phyloP scores from a whole-genome alignment of 2,888 invertebrate genomes.

The Dryobota labecula region DNA sequence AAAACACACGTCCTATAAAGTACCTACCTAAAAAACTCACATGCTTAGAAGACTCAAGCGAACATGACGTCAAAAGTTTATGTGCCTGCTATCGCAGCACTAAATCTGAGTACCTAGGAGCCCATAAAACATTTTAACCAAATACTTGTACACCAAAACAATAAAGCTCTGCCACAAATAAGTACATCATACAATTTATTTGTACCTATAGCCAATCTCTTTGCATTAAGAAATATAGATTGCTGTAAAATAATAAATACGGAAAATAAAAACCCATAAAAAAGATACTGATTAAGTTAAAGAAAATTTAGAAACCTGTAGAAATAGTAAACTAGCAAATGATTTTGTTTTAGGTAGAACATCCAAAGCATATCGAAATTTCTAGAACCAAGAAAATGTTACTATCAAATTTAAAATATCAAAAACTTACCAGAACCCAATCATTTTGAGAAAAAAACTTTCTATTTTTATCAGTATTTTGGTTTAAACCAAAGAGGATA shows the following conservation, averaged over 20 bases:
- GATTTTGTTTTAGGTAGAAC: neutral
- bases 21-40: constrained; percentile 2
- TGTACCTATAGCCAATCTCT: neutral
- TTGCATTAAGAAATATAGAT: neutral
- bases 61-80: constrained; percentile 40
- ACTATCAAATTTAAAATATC: neutral
- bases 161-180: constrained; percentile 42
- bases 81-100: constrained; percentile 38
- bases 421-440: constrained; percentile 15
- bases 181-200: constrained; percentile 20
- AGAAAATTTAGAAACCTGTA: neutral
- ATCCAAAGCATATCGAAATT: neutral
- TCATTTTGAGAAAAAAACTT: neutral
- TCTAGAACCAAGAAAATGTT: neutral
- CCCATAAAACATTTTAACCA: constrained; percentile 40
- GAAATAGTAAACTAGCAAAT: neutral
- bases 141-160: constrained; percentile 24
- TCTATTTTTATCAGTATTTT: neutral
- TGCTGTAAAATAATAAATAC: neutral
- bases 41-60: neutral
- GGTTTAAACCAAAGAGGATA: constrained; percentile 1
- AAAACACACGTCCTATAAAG: constrained; percentile 31
- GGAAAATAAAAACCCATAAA: neutral
- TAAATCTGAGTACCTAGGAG: constrained; percentile 48
- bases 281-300: neutral